Base-by-base conservation (phyloP, 2,797 vertebrate genomes). In the Lacerta agilis region DNA sequence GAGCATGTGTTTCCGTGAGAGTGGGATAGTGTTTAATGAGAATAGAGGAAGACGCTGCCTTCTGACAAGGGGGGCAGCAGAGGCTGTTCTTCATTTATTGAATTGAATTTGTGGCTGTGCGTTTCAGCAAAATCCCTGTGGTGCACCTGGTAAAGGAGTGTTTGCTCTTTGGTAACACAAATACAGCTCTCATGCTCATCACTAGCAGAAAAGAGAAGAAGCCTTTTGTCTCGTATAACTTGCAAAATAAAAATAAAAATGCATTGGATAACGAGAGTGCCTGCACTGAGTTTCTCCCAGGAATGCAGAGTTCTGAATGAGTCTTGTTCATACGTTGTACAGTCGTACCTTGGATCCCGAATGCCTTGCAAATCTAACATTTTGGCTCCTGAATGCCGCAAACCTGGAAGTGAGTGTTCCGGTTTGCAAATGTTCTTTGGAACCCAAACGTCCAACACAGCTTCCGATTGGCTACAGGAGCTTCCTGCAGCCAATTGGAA, bases 31-130 rank as follows among this genome's bases (percentile, higher is more conserved):
- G 66, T 83, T 93, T 78, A 61, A 43, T 45, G 69, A 3, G 69
- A 55, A 55, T 20, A 69, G 36, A 25, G 91, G 36, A 25, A 90
- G 33, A 66, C 61, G 3, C 72, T 90, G 27, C 27, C 64, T 88
- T 87, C 79, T 76, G 45, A 85, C 7, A 61, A 77, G 41, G 17
- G 58, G 85, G 36, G 5, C 33, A 82, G 15, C 38, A 41, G 41
- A 81, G 61, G 20, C 45, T 27, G 7, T 29, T 85, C 58, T 77
- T 77, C 41, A 2, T 29, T 67, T n/a, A 15, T 41, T 79, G 18
- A 33, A 33, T 11, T 33, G 27, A 64, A 71, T 71, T 29, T 71
- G 69, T 11, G 29, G 29, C 27, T 41, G 5, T n/a, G 8, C 33
- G 8, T 27, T 43, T 45, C 87, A 72, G 8, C 20, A 86, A 61